Percentiles rank a stretch among this genome's conserved stretches.
Conservation (phyloP, 2,113 vertebrate genomes). For the Pachycephala philippinensis region DNA sequence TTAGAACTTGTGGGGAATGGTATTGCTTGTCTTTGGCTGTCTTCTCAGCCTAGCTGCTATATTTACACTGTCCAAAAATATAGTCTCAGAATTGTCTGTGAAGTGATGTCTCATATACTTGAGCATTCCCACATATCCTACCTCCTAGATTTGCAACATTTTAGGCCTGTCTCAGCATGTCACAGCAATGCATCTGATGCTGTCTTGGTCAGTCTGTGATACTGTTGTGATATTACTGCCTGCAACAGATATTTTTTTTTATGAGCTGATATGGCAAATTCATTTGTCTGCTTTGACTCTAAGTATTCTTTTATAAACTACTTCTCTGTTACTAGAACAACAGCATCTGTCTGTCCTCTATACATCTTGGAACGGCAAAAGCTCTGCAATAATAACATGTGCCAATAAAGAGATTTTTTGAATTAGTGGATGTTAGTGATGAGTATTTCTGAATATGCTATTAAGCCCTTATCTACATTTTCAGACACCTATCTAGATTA, state of each 20-base stretch:
- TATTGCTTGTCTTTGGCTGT: neutral
- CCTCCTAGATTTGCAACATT: neutral
- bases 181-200: neutral
- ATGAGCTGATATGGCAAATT: neutral
- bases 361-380: neutral
- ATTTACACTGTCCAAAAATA: neutral
- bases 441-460: neutral
- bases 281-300: neutral
- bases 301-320: neutral
- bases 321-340: neutral
- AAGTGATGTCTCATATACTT: neutral
- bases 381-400: neutral
- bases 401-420: neutral
- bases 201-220: neutral
- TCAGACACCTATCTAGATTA: neutral
- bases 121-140: neutral
- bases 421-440: neutral
- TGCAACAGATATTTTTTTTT: neutral
- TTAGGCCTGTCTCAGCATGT: neutral
- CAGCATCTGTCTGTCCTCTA: neutral
- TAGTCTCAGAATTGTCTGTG: neutral
- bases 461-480: neutral
- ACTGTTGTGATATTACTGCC: neutral
- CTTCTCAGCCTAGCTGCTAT: neutral
- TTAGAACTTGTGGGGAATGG: neutral